phyloP scores from a whole-genome alignment of 2,888 invertebrate genomes.

The Amblyjoppa fuscipennis region DNA sequence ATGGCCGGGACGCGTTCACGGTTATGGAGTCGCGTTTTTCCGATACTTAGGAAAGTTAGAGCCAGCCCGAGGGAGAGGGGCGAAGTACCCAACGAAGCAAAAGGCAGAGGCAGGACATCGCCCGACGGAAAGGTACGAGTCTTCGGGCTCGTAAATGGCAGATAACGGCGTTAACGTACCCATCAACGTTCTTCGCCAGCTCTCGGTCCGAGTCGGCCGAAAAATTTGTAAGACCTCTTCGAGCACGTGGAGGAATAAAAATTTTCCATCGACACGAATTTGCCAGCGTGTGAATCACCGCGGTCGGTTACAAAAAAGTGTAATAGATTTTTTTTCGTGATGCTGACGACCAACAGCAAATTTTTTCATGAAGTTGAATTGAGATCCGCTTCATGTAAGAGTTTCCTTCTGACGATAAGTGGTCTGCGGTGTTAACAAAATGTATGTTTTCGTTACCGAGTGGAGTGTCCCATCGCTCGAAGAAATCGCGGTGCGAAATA shows the following conservation, averaged over 20 bases:
- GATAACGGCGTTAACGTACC: slow-evolving; percentile 58
- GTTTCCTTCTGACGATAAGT: too few relatives aligned
- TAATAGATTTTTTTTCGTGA: too few relatives aligned
- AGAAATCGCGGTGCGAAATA: too few relatives aligned
- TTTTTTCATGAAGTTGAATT: too few relatives aligned
- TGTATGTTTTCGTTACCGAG: too few relatives aligned
- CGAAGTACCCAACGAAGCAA: slow-evolving; percentile 42
- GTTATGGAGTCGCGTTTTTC: slow-evolving; percentile 66
- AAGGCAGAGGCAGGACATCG: slow-evolving; percentile 3
- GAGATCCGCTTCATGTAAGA: too few relatives aligned
- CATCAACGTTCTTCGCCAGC: not conserved
- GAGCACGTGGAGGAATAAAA: not conserved
- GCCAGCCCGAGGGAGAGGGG: slow-evolving; percentile 11
- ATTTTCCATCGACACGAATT: not conserved
- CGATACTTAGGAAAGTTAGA: slow-evolving; percentile 55
- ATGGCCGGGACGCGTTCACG: slow-evolving; percentile 55
- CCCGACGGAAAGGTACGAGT: not conserved
- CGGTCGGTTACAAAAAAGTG: too few relatives aligned
- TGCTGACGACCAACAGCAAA: too few relatives aligned
- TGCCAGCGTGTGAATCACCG: not conserved
- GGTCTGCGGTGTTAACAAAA: too few relatives aligned
- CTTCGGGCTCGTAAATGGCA: slow-evolving; percentile 57
- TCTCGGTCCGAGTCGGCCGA: not conserved
- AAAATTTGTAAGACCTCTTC: not conserved
- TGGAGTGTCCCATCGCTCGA: too few relatives aligned